Percentiles rank a stretch among this genome's conserved stretches.
Conservation (phyloP, 2,113 vertebrate genomes). For the Poecilia latipinna region DNA sequence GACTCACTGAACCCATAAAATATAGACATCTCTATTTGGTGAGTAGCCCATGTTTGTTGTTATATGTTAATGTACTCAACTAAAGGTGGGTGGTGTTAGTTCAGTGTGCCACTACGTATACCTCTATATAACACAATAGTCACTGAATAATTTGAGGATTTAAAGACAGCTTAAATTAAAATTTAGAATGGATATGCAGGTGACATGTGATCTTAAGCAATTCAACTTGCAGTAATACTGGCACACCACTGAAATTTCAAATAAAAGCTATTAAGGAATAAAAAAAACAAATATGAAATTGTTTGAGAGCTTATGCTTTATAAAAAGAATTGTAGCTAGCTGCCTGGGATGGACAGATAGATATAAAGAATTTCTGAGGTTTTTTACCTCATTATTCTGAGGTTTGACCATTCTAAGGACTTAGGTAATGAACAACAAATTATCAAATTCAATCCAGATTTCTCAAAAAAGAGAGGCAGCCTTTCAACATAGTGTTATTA, state of each 20-base stretch:
- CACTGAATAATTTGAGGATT: not conserved
- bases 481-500: too few relatives aligned
- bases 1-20: conserved; percentile 19
- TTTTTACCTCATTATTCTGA: too few relatives aligned
- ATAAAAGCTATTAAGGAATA: not conserved
- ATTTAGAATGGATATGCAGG: not conserved
- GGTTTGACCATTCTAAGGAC: too few relatives aligned
- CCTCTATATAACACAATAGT: too few relatives aligned
- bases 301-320: too few relatives aligned
- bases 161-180: not conserved
- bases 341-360: too few relatives aligned
- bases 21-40: conserved; percentile 4
- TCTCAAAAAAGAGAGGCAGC: too few relatives aligned
- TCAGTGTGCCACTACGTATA: not conserved
- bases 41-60: not conserved
- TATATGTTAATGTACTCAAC: not conserved
- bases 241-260: too few relatives aligned
- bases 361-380: too few relatives aligned
- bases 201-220: not conserved
- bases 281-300: not conserved
- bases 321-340: too few relatives aligned
- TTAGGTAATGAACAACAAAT: too few relatives aligned
- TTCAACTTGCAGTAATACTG: not conserved
- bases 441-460: too few relatives aligned
- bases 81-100: not conserved